Base-by-base conservation (phyloP, 2,113 vertebrate species). In the Corydoras maculifer region DNA sequence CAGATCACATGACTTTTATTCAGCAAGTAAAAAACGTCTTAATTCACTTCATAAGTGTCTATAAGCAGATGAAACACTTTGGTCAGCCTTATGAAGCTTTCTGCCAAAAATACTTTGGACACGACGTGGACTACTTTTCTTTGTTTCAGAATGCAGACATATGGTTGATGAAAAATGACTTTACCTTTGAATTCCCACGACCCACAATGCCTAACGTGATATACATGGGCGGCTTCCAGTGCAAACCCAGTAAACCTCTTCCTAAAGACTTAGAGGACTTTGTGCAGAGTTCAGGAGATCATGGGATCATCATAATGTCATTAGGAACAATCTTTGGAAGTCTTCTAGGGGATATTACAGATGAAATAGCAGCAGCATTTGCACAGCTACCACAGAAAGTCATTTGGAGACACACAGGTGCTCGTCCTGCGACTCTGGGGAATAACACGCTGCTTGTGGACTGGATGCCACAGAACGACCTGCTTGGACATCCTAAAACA, bases 391-490 rank as follows among this genome's bases (percentile, higher is more conserved):
- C 88, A 66, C 87, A 89, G 53, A 88, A 88, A 57, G 84, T 89
- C 30, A 54, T 89, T 14, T 88, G 87, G 88, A 77, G 86, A 68
- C 76, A 87, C 68, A 59, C 50, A 2, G 88, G 87, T 66, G 49
- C 82, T 77, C 80, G 62, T 31, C 88, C 86, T 53, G 65, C 61
- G 5, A 86, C 61, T 30, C 76, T 88, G 5, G 86, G 84, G 9
- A 87, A 84, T 57, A 89, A 88, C 78, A 88, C 86, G 0, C 68
- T 87, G 63, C 54, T 87, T 49, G 80, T 89, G 1, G 43, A 83
- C 60, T 89, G 88, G 88, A 65, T 89, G 43, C 86, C 85, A 29
- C 88, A 89, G 69, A 89, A 89, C 0, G 84, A 89, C 76, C 79
- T 89, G 15, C 69, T 89, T 57, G 87, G 82, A 75, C 88, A 89